phyloP scores from a whole-genome alignment of 2,888 invertebrate species.

The Pammene fasciana region DNA sequence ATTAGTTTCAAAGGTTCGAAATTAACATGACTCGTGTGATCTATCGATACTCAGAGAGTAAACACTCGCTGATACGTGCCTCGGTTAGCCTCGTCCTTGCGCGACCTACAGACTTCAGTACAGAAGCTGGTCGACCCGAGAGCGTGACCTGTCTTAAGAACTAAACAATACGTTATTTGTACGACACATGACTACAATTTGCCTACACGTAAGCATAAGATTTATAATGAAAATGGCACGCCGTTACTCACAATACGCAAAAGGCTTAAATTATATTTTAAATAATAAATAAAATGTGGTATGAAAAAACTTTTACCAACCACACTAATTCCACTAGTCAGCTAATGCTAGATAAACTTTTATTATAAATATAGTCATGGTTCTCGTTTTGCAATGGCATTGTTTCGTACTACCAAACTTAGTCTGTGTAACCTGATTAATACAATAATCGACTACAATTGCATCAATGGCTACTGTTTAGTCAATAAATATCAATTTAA shows the following conservation, averaged over 20 bases:
- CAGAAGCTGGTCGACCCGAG: conserved; percentile 47
- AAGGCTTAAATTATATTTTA: not conserved
- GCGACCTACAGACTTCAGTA: conserved; percentile 44
- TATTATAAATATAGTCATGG: no score
- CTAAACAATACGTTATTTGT: conserved; percentile 9
- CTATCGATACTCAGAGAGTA: conserved; percentile 14
- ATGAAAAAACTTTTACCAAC: no score
- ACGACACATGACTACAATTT: conserved; percentile 14
- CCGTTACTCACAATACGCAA: not conserved
- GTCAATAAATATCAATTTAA: no score
- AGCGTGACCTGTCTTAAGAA: conserved; percentile 50
- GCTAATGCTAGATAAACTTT: no score
- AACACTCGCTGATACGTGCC: conserved; percentile 57
- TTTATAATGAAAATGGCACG: not conserved
- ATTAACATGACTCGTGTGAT: conserved; percentile 24
- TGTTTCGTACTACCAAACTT: no score
- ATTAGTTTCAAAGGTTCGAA: conserved; percentile 28
- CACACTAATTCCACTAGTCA: no score
- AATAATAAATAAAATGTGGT: not conserved
- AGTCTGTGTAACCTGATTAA: no score
- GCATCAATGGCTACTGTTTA: no score
- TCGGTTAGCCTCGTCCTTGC: conserved; percentile 47
- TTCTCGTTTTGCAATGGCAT: no score
- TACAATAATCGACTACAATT: no score
- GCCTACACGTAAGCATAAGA: conserved; percentile 12